Evolutionary conservation across 2,888 invertebrate species (phyloP), one percentile per base, ranked within the genome.

Genomic region (Penaeus monodon): DNA sequence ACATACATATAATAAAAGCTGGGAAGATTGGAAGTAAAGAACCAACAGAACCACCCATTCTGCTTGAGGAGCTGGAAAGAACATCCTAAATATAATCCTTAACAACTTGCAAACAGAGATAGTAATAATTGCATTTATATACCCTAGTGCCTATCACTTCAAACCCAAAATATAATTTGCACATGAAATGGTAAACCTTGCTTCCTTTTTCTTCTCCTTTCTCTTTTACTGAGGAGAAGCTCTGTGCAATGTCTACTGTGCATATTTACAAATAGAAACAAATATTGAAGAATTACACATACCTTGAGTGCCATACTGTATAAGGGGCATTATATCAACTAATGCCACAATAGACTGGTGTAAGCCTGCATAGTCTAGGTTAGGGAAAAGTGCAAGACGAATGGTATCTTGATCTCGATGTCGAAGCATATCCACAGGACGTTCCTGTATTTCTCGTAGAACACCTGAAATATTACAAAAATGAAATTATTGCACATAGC

Each of bases 341-440:
- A 98, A 94, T 91, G 96, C 96, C 38, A 96, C 93, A 84, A 99
- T 94, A 33, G 98, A 97, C 92, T 97, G 97, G 92, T 97, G 99
- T 77, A 99, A 94, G 82, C 98, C 98, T 92, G 97, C 97, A 93
- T 99, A 99, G 93, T 99, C 99, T 91, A 99, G 94, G 93, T 96
- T 98, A 17, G 99, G 99, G 93, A 98, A 99, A 81, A 99, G 94
- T 49, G 96, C 95, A 95, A 98, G 96, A 85, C 99, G 94, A 27
- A 85, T 86, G 0, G 95, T 94, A 93, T 99, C 98, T 92, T 96
- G 95, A 92, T 96, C 96, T 44, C 97, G 95, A 90, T 96, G 95
- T 90, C 96, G 96, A 90, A 98, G 95, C 95, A 98, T 96, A 92
- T 98, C 97, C 90, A 97, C 94, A 6, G 98, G 98, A 24, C 97